Conservation (phyloP, 2,113 vertebrate genomes). For the Campylomormyrus numenius region DNA sequence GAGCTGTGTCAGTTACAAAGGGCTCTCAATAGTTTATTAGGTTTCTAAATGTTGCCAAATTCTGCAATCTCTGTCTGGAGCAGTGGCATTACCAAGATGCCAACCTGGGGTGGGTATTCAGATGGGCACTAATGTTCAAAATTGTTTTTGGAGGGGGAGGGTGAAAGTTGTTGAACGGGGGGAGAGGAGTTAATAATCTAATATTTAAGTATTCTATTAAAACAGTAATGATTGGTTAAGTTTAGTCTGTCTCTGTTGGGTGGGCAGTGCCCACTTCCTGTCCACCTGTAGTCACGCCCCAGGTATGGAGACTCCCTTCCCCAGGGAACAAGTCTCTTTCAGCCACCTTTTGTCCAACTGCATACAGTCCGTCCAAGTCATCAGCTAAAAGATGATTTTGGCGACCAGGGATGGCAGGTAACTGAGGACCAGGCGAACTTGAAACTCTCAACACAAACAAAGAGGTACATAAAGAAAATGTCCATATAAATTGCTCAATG, state of each 20-base stretch:
- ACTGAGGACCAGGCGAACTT: not conserved
- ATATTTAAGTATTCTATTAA: not conserved
- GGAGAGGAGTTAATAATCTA: not conserved
- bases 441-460: not conserved
- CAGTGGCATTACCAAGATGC: not conserved
- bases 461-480: not conserved
- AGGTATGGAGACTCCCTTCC: not conserved
- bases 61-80: not conserved
- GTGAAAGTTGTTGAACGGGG: not conserved
- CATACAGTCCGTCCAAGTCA: not conserved
- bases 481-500: not conserved
- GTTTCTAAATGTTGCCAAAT: not conserved
- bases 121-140: not conserved
- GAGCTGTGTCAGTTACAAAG: not conserved
- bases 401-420: not conserved
- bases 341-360: not conserved
- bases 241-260: not conserved
- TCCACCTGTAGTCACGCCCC: not conserved
- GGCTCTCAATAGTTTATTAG: not conserved
- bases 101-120: not conserved
- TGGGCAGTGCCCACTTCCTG: not conserved
- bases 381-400: not conserved
- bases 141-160: not conserved
- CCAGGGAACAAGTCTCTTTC: not conserved
- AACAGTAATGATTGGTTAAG: not conserved